Evolutionary conservation across 2,797 vertebrate species (phyloP).

Genomic region (Sus cebifrons): DNA sequence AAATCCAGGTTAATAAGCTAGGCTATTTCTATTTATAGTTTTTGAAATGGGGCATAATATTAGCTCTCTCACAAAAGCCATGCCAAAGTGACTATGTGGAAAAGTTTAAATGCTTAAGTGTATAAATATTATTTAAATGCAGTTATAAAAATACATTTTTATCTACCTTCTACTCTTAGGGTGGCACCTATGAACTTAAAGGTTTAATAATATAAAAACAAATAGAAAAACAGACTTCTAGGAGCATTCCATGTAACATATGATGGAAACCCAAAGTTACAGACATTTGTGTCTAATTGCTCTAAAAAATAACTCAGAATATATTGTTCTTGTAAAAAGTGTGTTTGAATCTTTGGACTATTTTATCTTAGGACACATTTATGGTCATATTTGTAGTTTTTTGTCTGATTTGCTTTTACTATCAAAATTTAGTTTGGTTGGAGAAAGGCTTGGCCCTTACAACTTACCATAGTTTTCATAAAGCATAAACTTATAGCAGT

Average conservation of each 20-base stretch:
- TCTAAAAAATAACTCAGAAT: slow-evolving; percentile 20
- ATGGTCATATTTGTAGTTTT: background rate
- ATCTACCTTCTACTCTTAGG: slow-evolving; percentile 11
- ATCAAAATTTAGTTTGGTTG: slow-evolving; percentile 15
- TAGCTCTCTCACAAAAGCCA: slow-evolving; percentile 72
- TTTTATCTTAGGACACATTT: slow-evolving; percentile 24
- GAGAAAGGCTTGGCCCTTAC: background rate
- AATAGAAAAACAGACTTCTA: background rate
- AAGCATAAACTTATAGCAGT: background rate
- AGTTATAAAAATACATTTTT: slow-evolving; percentile 55
- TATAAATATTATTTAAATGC: slow-evolving; percentile 59
- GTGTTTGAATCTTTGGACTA: slow-evolving; percentile 19
- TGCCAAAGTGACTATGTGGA: slow-evolving; percentile 68
- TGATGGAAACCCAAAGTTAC: background rate
- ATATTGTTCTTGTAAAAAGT: background rate
- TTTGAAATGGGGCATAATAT: slow-evolving; percentile 70
- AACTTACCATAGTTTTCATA: background rate
- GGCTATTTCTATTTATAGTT: slow-evolving; percentile 75
- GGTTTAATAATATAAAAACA: slow-evolving; percentile 19
- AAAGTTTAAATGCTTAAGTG: slow-evolving; percentile 58
- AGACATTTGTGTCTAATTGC: background rate
- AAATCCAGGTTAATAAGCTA: slow-evolving; percentile 81
- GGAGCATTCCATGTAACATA: background rate
- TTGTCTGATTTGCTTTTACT: slow-evolving; percentile 25
- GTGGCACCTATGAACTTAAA: slow-evolving; percentile 23